A percentile compares a stretch with the other conserved stretches of the same genome.
These are phyloP conservation scores for Passer montanus DNA, from an alignment of 2,113 vertebrate species.

Conservation along the genomic window DNA sequence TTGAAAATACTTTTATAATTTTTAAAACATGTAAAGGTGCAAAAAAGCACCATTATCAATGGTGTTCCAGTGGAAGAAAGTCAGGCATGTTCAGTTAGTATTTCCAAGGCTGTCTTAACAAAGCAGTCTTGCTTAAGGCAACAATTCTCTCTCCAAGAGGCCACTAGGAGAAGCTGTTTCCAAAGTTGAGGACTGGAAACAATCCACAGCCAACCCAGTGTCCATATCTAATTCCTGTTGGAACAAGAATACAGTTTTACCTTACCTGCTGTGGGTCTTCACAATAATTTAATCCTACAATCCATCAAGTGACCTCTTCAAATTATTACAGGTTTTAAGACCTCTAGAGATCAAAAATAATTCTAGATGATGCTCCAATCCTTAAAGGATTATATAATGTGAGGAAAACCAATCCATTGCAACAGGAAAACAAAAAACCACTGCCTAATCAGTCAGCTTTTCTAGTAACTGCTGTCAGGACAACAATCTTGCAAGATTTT, in stretches of 20 bases:
- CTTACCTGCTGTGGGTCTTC: neutral
- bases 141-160: neutral
- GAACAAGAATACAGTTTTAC: neutral
- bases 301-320: neutral
- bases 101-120: neutral
- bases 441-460: neutral
- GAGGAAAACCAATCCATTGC: neutral
- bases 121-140: neutral
- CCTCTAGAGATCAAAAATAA: neutral
- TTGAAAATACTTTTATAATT: neutral
- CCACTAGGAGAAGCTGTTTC: conserved; percentile 57
- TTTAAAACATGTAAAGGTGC: neutral
- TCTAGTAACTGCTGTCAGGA: neutral
- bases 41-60: neutral
- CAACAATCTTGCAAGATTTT: neutral
- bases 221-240: neutral
- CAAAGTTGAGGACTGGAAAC: neutral
- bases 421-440: neutral
- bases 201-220: neutral
- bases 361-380: neutral
- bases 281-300: neutral
- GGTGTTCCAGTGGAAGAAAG: neutral
- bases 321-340: neutral
- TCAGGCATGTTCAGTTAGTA: neutral
- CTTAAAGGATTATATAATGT: neutral